Percentiles rank a stretch among this genome's conserved stretches.
phyloP scores from a whole-genome alignment of 2,113 vertebrate genomes.

The Camelus dromedarius region DNA sequence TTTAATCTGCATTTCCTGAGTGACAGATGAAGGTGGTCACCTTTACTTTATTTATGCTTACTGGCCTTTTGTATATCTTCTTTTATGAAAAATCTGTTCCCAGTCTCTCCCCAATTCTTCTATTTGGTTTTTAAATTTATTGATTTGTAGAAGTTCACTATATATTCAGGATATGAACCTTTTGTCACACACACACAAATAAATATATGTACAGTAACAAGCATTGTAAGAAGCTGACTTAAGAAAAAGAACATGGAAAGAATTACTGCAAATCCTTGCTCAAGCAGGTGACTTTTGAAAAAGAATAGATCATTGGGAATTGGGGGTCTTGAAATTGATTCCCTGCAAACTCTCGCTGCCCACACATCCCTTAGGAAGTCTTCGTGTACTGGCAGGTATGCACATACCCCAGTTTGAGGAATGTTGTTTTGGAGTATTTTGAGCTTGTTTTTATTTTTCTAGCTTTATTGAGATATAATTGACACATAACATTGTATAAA shows the following conservation, averaged over 20 bases:
- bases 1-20: not conserved
- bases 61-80: not conserved
- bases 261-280: not conserved
- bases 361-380: not conserved
- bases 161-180: not conserved
- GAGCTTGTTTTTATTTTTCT: conserved; percentile 23
- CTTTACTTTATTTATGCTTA: not conserved
- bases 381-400: not conserved
- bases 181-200: not conserved
- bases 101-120: not conserved
- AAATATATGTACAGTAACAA: not conserved
- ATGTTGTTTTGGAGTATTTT: conserved; percentile 17
- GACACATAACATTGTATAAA: not conserved
- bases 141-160: conserved; percentile 35
- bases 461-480: not conserved
- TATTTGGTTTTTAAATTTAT: not conserved
- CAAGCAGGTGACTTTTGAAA: not conserved
- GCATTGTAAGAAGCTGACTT: not conserved
- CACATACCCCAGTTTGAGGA: not conserved
- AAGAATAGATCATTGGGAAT: not conserved
- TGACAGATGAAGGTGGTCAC: not conserved
- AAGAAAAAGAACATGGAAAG: not conserved
- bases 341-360: not conserved
- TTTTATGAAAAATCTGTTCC: not conserved
- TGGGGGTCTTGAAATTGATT: not conserved